Conservation (phyloP, 1,140 invertebrate species). For the Temnothorax longispinosus region DNA sequence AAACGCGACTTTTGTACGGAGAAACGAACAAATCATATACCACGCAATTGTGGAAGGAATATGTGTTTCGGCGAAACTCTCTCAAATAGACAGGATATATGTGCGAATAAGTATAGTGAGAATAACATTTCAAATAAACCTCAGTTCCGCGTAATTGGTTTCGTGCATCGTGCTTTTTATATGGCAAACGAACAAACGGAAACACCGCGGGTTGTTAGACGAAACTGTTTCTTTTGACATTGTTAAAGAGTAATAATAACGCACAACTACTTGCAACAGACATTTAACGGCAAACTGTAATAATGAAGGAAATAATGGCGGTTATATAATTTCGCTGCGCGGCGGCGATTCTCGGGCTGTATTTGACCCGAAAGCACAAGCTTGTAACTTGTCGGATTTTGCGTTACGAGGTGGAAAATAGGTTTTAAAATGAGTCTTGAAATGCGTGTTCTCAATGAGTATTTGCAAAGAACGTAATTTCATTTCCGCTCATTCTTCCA, state of each 20-base stretch:
- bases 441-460: slow-evolving; percentile 67
- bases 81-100: background rate
- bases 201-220: slow-evolving; percentile 25
- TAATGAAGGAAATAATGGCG: slow-evolving; percentile 46
- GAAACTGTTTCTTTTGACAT: slow-evolving; percentile 49
- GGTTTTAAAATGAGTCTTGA: slow-evolving; percentile 68
- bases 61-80: background rate
- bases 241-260: slow-evolving; percentile 45
- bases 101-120: background rate
- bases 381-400: slow-evolving; percentile 66
- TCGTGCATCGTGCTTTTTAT: slow-evolving; percentile 29
- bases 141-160: slow-evolving; percentile 17
- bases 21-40: background rate
- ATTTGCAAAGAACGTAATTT: slow-evolving; percentile 59
- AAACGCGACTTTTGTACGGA: background rate
- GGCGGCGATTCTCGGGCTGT: slow-evolving; percentile 48
- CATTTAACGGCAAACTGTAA: slow-evolving; percentile 44
- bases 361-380: slow-evolving; percentile 53
- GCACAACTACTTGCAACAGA: slow-evolving; percentile 39
- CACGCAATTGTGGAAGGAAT: background rate
- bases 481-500: slow-evolving; percentile 10
- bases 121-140: slow-evolving; percentile 35
- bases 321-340: slow-evolving; percentile 66
- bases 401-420: slow-evolving; percentile 68
- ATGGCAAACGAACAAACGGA: slow-evolving; percentile 8